Conservation (phyloP, 2,888 invertebrate genomes). For the Alsophila aescularia region DNA sequence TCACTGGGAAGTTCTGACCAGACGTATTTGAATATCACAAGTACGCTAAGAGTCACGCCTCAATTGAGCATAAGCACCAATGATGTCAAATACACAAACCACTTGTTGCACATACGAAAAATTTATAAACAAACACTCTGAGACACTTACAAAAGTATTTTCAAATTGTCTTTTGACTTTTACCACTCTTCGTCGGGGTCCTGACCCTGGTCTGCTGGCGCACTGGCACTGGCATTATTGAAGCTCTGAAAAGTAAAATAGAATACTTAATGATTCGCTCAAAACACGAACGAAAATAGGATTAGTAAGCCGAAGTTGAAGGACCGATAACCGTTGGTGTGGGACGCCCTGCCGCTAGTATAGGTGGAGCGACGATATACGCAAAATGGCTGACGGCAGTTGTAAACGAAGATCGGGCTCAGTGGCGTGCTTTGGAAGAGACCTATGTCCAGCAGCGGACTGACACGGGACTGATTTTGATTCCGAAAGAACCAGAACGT, state of each 20-base stretch:
- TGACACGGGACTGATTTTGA: too few relatives aligned
- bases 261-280: neutral
- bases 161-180: conserved; percentile 49
- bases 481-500: too few relatives aligned
- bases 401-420: too few relatives aligned
- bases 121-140: conserved; percentile 34
- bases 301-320: too few relatives aligned
- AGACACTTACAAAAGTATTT: conserved; percentile 41
- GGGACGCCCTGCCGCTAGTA: too few relatives aligned
- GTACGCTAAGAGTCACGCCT: conserved; percentile 1
- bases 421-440: too few relatives aligned
- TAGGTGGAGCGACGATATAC: too few relatives aligned
- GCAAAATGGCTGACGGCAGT: too few relatives aligned
- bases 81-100: conserved; percentile 58
- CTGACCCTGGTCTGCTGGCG: conserved; percentile 56
- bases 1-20: conserved; percentile 1
- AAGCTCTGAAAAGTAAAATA: conserved; percentile 60
- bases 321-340: too few relatives aligned
- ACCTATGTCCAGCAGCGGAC: too few relatives aligned
- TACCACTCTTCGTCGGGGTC: conserved; percentile 86
- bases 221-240: conserved; percentile 52
- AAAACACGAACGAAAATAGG: too few relatives aligned
- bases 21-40: neutral
- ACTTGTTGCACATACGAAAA: conserved; percentile 58
- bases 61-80: conserved; percentile 63